phyloP scores from a whole-genome alignment of 2,888 invertebrate genomes.

The Lutraria lutraria region DNA sequence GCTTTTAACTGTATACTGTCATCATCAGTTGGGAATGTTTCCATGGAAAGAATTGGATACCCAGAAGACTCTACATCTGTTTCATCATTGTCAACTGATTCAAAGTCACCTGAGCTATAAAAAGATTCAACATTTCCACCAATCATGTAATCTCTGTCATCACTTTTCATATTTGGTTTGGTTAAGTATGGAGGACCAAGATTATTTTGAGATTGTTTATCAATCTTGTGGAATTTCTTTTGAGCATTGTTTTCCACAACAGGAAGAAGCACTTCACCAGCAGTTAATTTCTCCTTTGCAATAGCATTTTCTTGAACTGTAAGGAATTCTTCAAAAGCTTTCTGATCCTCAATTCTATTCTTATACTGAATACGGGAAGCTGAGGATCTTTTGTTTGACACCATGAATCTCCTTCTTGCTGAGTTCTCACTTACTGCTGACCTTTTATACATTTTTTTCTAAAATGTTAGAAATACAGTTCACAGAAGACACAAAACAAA shows the following conservation, averaged over 20 bases:
- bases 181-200: slow-evolving; percentile 39
- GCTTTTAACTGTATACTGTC: slow-evolving; percentile 14
- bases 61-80: slow-evolving; percentile 63
- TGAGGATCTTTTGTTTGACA: slow-evolving; percentile 41
- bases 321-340: slow-evolving; percentile 42
- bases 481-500: background rate
- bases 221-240: slow-evolving; percentile 10
- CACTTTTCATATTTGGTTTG: background rate
- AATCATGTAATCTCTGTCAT: slow-evolving; percentile 53
- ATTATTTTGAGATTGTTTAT: background rate
- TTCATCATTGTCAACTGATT: slow-evolving; percentile 52
- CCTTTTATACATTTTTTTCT: slow-evolving; percentile 42
- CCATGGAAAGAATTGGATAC: slow-evolving; percentile 52
- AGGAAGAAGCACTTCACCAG: background rate
- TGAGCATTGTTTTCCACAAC: slow-evolving; percentile 57
- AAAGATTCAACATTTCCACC: slow-evolving; percentile 57
- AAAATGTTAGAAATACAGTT: slow-evolving; percentile 1
- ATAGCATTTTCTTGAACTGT: slow-evolving; percentile 50
- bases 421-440: slow-evolving; percentile 49
- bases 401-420: slow-evolving; percentile 29
- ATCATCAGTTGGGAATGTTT: slow-evolving; percentile 43
- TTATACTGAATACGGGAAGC: slow-evolving; percentile 43
- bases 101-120: slow-evolving; percentile 41
- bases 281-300: slow-evolving; percentile 41
- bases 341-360: slow-evolving; percentile 46